phyloP scores from a whole-genome alignment of 2,888 invertebrate genomes.

The Drosophila subquinaria region DNA sequence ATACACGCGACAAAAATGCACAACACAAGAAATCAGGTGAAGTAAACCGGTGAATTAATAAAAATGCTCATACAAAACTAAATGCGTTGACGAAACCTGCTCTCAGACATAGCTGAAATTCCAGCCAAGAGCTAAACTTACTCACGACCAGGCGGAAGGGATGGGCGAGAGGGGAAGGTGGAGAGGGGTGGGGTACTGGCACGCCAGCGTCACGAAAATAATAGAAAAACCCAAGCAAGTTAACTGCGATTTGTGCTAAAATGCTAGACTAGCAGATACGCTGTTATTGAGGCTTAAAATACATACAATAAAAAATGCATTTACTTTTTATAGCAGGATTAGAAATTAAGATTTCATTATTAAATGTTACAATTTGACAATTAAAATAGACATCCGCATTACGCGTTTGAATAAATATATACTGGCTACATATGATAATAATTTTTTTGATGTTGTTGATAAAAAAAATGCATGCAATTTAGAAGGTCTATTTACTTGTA shows the following conservation, averaged over 20 bases:
- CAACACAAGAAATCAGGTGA: slow-evolving; percentile 72
- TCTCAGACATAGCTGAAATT: slow-evolving; percentile 72
- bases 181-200: slow-evolving; percentile 7
- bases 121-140: slow-evolving; percentile 47
- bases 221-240: slow-evolving; percentile 48
- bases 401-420: not conserved
- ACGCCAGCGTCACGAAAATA: slow-evolving; percentile 50
- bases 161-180: not conserved
- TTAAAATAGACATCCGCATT: no score
- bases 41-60: slow-evolving; percentile 77
- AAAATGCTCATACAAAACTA: slow-evolving; percentile 29
- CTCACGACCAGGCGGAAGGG: slow-evolving; percentile 12
- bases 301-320: not conserved
- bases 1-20: slow-evolving; percentile 80
- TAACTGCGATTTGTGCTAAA: slow-evolving; percentile 46
- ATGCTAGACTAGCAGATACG: slow-evolving; percentile 9
- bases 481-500: not conserved
- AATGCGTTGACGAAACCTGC: slow-evolving; percentile 72
- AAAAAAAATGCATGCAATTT: not conserved
- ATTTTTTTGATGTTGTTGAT: not conserved
- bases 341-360: no score
- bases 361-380: no score
- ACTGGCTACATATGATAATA: not conserved
- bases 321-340: no score
- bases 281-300: not conserved